Percentiles rank a stretch among this genome's conserved stretches.
These are phyloP conservation scores for Lissonota sp. DNA, from an alignment of 2,888 invertebrate genomes.

Conservation along the genomic window DNA sequence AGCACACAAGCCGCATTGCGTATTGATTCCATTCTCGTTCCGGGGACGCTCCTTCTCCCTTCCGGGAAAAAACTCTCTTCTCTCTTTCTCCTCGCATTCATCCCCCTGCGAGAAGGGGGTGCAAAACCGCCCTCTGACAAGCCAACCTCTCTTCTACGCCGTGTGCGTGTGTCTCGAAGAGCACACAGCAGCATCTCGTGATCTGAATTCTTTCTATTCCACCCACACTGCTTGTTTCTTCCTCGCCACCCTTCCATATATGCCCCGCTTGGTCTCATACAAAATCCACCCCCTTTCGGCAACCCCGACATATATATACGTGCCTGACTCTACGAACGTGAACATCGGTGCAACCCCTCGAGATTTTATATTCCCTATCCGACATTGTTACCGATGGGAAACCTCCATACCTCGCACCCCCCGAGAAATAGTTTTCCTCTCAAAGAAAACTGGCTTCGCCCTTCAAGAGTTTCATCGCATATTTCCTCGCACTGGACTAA, in stretches of 20 bases:
- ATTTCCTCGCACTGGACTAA: too few relatives aligned
- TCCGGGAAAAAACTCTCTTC: conserved; percentile 60
- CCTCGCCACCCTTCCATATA: conserved; percentile 63
- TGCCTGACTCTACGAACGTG: conserved; percentile 59
- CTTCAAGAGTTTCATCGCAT: too few relatives aligned
- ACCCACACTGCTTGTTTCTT: conserved; percentile 65
- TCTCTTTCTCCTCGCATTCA: conserved; percentile 7
- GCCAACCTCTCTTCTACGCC: conserved; percentile 58
- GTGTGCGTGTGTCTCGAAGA: conserved; percentile 58
- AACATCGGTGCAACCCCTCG: conserved; percentile 65
- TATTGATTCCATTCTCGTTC: conserved; percentile 81
- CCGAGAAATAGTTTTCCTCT: conserved; percentile 47
- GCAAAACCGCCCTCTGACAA: conserved; percentile 61
- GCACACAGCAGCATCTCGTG: conserved; percentile 75
- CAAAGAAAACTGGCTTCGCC: too few relatives aligned
- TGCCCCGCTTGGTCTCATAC: conserved; percentile 57
- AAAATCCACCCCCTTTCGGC: conserved; percentile 35
- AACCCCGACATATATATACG: conserved; percentile 46
- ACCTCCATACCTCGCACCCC: conserved; percentile 61
- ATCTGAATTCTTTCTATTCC: conserved; percentile 82
- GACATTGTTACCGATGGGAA: conserved; percentile 81
- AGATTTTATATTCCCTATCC: conserved; percentile 80
- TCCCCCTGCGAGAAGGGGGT: conserved; percentile 33
- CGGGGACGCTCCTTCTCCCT: conserved; percentile 73
- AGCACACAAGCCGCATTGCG: conserved; percentile 79